Conservation (phyloP, 2,113 vertebrate species). For the Leptodactylus fuscus region DNA sequence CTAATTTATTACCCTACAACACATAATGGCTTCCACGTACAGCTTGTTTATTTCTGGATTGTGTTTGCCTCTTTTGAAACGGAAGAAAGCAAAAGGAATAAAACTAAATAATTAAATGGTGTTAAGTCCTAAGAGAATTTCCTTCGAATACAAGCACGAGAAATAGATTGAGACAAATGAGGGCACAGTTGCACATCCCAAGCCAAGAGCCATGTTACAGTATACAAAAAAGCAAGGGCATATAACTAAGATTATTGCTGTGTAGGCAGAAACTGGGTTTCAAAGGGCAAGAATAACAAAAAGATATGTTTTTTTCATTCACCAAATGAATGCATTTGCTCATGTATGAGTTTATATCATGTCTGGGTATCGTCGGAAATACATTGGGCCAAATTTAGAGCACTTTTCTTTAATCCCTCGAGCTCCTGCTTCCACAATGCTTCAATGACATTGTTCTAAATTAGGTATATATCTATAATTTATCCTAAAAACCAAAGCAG, state of each 20-base stretch:
- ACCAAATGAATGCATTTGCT: not conserved
- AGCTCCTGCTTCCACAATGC: no score
- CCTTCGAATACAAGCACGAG: conserved; percentile 16
- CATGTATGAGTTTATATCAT: not conserved
- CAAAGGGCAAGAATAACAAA: not conserved
- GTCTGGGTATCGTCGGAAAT: no score
- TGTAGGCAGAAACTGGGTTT: not conserved
- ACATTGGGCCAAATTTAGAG: no score
- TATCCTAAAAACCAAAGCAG: no score
- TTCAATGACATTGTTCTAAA: no score
- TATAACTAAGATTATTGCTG: not conserved
- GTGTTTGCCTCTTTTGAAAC: conserved; percentile 14
- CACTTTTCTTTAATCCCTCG: no score
- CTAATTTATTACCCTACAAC: conserved; percentile 25
- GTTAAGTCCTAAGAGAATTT: conserved; percentile 6
- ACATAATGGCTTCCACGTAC: conserved; percentile 23
- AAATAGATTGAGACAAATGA: conserved; percentile 50
- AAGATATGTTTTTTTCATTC: not conserved
- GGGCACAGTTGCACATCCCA: not conserved
- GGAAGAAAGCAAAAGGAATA: conserved; percentile 38
- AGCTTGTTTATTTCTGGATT: conserved; percentile 36
- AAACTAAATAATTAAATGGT: conserved; percentile 46
- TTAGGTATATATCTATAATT: no score
- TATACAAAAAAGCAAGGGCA: not conserved
- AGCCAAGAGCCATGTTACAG: not conserved